phyloP scores from a whole-genome alignment of 1,140 invertebrate genomes.

The Pogonognathellus flavescens region DNA sequence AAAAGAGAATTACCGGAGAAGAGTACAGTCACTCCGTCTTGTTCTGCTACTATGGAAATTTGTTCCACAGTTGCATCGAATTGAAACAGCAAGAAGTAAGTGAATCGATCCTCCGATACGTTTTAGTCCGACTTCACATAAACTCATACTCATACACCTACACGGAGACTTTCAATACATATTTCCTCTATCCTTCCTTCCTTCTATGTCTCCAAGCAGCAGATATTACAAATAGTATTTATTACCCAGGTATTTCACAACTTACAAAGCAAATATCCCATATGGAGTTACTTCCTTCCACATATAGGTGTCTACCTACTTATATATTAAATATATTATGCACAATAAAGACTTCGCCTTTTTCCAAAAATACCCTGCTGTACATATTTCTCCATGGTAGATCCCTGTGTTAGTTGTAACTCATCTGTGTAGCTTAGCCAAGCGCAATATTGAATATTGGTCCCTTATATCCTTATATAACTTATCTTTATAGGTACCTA shows the following conservation, averaged over 20 bases:
- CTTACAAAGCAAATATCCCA: too few relatives aligned
- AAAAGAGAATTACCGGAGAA: constrained; percentile 51
- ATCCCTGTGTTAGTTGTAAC: too few relatives aligned
- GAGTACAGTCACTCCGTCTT: constrained; percentile 17
- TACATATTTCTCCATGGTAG: too few relatives aligned
- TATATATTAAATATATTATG: background rate
- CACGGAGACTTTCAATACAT: background rate
- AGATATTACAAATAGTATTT: background rate
- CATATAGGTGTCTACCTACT: background rate
- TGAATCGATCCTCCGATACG: background rate
- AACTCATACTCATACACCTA: background rate
- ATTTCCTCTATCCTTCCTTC: background rate
- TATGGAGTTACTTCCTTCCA: too few relatives aligned
- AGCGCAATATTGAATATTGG: too few relatives aligned
- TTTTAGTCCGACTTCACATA: background rate
- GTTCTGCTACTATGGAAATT: constrained; percentile 38
- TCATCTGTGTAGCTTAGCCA: too few relatives aligned
- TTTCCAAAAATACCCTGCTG: too few relatives aligned
- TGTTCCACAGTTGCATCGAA: constrained; percentile 22
- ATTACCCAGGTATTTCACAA: too few relatives aligned
- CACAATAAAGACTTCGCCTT: background rate
- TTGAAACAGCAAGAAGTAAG: constrained; percentile 18
- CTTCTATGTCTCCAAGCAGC: background rate
- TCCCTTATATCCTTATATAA: too few relatives aligned
- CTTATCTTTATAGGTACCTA: too few relatives aligned